Evolutionary conservation across 2,888 invertebrate genomes (phyloP), one percentile per base, ranked within the genome.

Genomic region (Hirtodrosophila cameraria): DNA sequence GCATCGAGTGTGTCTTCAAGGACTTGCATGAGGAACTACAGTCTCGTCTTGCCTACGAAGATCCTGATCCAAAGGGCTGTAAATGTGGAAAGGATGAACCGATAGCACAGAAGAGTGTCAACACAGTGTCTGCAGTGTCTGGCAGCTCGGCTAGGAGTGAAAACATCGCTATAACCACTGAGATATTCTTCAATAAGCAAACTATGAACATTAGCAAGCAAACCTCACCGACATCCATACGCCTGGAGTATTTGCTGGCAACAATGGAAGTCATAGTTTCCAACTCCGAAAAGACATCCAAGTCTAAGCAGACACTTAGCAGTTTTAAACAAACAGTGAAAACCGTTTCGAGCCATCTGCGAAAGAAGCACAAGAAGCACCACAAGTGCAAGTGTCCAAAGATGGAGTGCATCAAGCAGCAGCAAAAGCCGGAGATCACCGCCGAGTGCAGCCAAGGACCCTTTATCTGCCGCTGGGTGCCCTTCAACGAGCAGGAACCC

Each of bases 401-500:
- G 2, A 25, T 88, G 23, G 43, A 71, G 5, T 87, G 87, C 13
- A 46, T 50, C 8, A 50, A 54, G 41, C 58, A 73, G 3, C 38
- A 18, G 0, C 59, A 48, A 5, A 31, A 63, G n/a, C 78, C 83
- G 1, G 46, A 54, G 1, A 66, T 86, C 2, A 75, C 77, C 3
- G 71, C 76, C 1, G 89, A 88, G 36, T 78, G 86, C 45, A 81
- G 88, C 30, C 88, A 88, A 30, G 88, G 88, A 1, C 87, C 88
- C 0, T 88, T 68, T 16, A 55, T 75, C 6, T 89, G 89, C 38
- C 85, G 81, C 8, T 88, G 88, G 88, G 11, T 85, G 13, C 62
- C 76, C 20, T 76, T 16, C 36, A 43, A 59, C 0, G 68, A 55
- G 4, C 57, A 75, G 2, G 52, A 64, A 12, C 5, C 6, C 7